Evolutionary conservation across 2,113 vertebrate species (phyloP), one percentile per base, ranked within the genome.

Genomic region (Fukomys damarensis): DNA sequence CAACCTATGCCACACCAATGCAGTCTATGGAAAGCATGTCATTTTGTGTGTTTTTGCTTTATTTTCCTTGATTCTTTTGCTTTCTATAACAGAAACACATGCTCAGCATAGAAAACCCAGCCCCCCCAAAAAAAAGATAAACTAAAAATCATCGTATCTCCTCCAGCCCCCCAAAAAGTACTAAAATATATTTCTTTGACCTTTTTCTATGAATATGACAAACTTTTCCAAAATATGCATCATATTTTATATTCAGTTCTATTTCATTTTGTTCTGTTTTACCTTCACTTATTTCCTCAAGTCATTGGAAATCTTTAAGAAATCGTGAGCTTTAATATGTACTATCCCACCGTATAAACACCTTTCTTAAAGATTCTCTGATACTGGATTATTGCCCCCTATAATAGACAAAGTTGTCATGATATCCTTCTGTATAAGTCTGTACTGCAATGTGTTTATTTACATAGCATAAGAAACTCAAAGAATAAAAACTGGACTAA

Each of bases 61-160:
- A 14, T 43, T 89, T 97, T 92, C 38, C 32, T 96, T 88, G 38
- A 92, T 5, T 32, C 11, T 80, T 85, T 85, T 89, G 76, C 54
- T 76, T 1, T 93, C 93, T 87, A 2, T 76, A 84, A 86, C 17
- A 87, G 14, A 91, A 88, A 96, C 38, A 19, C 22, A 16, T 8
- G 4, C 46, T 54, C 61, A 56, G 30, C 43, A 66, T 9, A 79
- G 76, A 96, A 86, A 65, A 43, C 14, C 4, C 14, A 65, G 49
- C 14, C 4, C 14, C 43, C 54, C 38, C 35, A 49, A 32, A 49
- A 54, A 92, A 77, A 43, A 35, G 46, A 74, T 12, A 89, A 82
- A 94, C 61, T 80, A 80, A 95, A 95, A 86, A 35, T 90, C 43
- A 59, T 81, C 38, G 76, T 72, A 61, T 65, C 3, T n/a, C 28